These are phyloP conservation scores for Drosophila subpulchrella DNA, from an alignment of 1,140 invertebrate genomes.

Conservation along the genomic window DNA sequence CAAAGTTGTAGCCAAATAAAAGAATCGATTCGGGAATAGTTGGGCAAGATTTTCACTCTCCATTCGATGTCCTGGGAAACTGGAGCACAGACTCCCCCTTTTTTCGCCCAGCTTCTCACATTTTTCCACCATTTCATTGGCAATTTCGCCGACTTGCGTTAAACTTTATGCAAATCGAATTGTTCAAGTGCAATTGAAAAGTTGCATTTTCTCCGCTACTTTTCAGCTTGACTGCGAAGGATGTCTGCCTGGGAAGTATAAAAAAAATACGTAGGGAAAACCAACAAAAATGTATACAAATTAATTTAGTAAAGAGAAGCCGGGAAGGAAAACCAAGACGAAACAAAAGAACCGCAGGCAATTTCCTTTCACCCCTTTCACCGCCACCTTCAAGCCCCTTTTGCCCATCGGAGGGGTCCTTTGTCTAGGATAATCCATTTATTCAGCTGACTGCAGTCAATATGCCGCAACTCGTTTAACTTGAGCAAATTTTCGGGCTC, in stretches of 20 bases:
- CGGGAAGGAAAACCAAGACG: background rate
- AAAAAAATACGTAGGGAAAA: background rate
- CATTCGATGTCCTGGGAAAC: background rate
- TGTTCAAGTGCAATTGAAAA: constrained; percentile 27
- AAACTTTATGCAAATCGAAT: constrained; percentile 33
- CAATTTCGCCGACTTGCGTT: constrained; percentile 13
- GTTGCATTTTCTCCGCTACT: constrained; percentile 5
- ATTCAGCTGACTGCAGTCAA: constrained; percentile 53
- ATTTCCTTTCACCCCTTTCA: constrained; percentile 9
- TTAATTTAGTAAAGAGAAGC: constrained; percentile 13
- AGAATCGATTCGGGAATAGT: background rate
- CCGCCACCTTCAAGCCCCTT: background rate
- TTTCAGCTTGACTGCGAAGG: background rate
- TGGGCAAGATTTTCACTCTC: background rate
- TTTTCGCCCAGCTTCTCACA: background rate
- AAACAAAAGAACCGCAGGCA: constrained; percentile 17
- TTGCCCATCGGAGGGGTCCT: background rate
- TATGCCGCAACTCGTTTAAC: constrained; percentile 60
- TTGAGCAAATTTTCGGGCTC: constrained; percentile 60
- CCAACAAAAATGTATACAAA: constrained; percentile 6
- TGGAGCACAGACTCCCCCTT: background rate
- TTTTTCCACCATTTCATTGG: constrained; percentile 3
- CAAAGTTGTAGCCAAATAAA: background rate
- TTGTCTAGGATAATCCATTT: constrained; percentile 47
- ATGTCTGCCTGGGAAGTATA: background rate